These are phyloP conservation scores for Egretta garzetta DNA, from an alignment of 2,113 vertebrate species.

Conservation along the genomic window DNA sequence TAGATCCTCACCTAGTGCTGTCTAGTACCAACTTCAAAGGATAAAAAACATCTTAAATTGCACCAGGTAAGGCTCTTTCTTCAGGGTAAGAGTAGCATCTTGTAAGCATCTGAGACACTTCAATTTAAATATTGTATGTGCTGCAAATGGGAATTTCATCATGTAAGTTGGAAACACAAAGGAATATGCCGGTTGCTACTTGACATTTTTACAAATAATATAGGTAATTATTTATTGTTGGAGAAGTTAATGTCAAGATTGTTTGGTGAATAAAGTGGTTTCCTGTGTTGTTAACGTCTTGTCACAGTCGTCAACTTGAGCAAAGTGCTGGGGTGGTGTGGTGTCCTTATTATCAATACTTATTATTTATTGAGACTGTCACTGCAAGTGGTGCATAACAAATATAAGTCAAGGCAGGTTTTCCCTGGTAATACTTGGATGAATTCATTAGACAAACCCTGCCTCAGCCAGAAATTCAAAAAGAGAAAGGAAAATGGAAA, in stretches of 20 bases:
- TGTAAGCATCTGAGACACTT: neutral
- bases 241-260: neutral
- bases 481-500: neutral
- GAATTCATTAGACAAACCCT: neutral
- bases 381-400: neutral
- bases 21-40: neutral
- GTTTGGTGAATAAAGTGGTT: constrained; percentile 39
- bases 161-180: neutral
- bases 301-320: neutral
- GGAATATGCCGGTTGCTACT: neutral
- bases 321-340: neutral
- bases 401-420: neutral
- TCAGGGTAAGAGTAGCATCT: neutral
- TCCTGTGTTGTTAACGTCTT: constrained; percentile 4
- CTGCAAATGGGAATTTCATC: neutral
- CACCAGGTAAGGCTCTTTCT: neutral
- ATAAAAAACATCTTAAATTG: neutral
- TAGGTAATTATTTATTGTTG: constrained; percentile 27
- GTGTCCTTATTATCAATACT: neutral
- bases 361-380: constrained; percentile 11
- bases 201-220: constrained; percentile 20
- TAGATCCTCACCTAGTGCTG: neutral
- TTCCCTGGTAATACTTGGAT: neutral
- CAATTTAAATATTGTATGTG: neutral
- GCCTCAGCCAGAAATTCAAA: neutral